phyloP scores from a whole-genome alignment of 2,888 invertebrate species.

The Amblyjoppa fuscipennis region DNA sequence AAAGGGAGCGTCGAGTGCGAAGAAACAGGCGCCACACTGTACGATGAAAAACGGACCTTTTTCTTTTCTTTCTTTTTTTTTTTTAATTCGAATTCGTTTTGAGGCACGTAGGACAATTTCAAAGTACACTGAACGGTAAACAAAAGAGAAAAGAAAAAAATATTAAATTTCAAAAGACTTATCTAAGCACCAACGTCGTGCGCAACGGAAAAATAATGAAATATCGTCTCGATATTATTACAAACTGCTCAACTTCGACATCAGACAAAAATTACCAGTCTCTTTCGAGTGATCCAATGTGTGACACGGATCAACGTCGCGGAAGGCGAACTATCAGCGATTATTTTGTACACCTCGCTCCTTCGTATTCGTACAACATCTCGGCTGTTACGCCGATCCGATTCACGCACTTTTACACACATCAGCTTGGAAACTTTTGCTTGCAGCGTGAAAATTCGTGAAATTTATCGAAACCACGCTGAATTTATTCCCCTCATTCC shows the following conservation, averaged over 20 bases:
- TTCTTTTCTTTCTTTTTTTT: slow-evolving; percentile 23
- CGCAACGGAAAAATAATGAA: slow-evolving; percentile 70
- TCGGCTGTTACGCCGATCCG: slow-evolving; percentile 32
- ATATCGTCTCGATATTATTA: slow-evolving; percentile 44
- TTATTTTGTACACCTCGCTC: slow-evolving; percentile 16
- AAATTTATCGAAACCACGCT: slow-evolving; percentile 24
- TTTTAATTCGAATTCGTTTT: slow-evolving; percentile 43
- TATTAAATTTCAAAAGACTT: slow-evolving; percentile 38
- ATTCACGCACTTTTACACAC: background rate
- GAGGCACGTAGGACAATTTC: slow-evolving; percentile 62
- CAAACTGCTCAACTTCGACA: slow-evolving; percentile 28
- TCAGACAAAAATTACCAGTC: slow-evolving; percentile 56
- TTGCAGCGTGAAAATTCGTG: slow-evolving; percentile 27
- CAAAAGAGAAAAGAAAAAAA: slow-evolving; percentile 37
- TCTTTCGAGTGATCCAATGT: slow-evolving; percentile 34
- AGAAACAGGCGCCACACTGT: background rate
- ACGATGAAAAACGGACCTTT: slow-evolving; percentile 20
- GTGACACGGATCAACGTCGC: slow-evolving; percentile 1
- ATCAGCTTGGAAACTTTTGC: background rate
- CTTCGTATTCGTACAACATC: slow-evolving; percentile 7
- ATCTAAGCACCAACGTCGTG: slow-evolving; percentile 64
- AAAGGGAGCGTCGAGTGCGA: slow-evolving; percentile 16
- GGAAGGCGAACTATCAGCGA: background rate
- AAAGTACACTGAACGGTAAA: slow-evolving; percentile 44
- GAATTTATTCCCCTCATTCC: slow-evolving; percentile 31